A percentile compares a stretch with the other conserved stretches of the same genome.
phyloP scores from a whole-genome alignment of 2,888 invertebrate genomes.

The Synergus itoensis region DNA sequence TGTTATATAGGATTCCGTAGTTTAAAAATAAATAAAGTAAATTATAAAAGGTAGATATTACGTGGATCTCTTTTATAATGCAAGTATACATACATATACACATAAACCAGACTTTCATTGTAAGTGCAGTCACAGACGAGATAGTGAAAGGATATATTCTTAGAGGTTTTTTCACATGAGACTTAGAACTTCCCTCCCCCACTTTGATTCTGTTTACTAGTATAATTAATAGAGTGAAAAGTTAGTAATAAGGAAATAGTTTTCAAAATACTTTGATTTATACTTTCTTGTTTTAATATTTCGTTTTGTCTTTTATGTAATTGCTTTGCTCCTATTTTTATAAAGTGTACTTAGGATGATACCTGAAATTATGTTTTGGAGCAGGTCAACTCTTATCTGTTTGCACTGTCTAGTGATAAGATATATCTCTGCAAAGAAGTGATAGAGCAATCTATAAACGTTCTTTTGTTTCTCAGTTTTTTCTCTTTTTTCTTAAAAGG shows the following conservation, averaged over 20 bases:
- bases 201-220: not conserved
- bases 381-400: conserved; percentile 15
- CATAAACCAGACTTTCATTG: not conserved
- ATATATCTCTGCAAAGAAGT: not conserved
- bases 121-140: not conserved
- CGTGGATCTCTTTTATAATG: not conserved
- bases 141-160: conserved; percentile 29
- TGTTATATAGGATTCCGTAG: not conserved
- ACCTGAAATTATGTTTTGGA: conserved; percentile 6
- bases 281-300: not conserved
- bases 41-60: not conserved
- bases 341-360: not conserved
- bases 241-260: not conserved
- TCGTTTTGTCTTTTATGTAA: not conserved
- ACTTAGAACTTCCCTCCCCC: not conserved
- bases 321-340: not conserved
- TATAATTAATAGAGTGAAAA: not conserved
- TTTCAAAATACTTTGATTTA: not conserved
- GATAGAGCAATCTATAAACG: not conserved
- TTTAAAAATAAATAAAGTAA: not conserved
- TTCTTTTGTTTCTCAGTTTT: not conserved
- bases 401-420: conserved; percentile 1
- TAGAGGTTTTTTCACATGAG: conserved; percentile 11
- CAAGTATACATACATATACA: not conserved
- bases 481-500: not conserved